phyloP scores from a whole-genome alignment of 2,888 invertebrate genomes.

The Orthosia cruda region DNA sequence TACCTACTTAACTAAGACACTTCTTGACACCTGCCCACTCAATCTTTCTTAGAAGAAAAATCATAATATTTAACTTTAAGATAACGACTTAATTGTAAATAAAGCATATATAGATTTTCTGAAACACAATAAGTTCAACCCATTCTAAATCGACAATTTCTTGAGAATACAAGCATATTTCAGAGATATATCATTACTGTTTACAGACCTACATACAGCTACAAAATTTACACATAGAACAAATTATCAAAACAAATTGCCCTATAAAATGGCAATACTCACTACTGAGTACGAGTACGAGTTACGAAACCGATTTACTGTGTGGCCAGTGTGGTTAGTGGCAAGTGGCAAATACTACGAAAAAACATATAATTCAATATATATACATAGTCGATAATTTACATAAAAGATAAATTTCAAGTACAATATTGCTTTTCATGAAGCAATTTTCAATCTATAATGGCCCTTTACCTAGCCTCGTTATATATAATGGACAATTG shows the following conservation, averaged over 20 bases:
- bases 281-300: background rate
- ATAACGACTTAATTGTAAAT: background rate
- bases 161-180: slow-evolving; percentile 7
- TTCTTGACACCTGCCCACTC: background rate
- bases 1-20: background rate
- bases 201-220: background rate
- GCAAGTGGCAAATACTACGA: slow-evolving; percentile 12
- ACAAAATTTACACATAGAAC: slow-evolving; percentile 9
- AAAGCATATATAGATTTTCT: background rate
- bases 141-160: slow-evolving; percentile 31
- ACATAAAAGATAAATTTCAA: slow-evolving; percentile 32
- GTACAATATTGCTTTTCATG: slow-evolving; percentile 37
- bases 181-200: slow-evolving; percentile 13
- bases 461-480: slow-evolving; percentile 2
- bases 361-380: slow-evolving; percentile 2
- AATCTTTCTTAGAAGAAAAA: background rate
- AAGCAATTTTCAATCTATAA: slow-evolving; percentile 25
- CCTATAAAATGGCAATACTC: slow-evolving; percentile 34
- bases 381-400: slow-evolving; percentile 13
- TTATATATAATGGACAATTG: slow-evolving; percentile 42
- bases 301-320: slow-evolving; percentile 30
- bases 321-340: slow-evolving; percentile 4
- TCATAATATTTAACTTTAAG: background rate
- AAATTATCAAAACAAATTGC: slow-evolving; percentile 41
- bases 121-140: background rate